These are phyloP conservation scores for Tachuris rubrigastra DNA, from an alignment of 2,113 vertebrate species.

Conservation along the genomic window DNA sequence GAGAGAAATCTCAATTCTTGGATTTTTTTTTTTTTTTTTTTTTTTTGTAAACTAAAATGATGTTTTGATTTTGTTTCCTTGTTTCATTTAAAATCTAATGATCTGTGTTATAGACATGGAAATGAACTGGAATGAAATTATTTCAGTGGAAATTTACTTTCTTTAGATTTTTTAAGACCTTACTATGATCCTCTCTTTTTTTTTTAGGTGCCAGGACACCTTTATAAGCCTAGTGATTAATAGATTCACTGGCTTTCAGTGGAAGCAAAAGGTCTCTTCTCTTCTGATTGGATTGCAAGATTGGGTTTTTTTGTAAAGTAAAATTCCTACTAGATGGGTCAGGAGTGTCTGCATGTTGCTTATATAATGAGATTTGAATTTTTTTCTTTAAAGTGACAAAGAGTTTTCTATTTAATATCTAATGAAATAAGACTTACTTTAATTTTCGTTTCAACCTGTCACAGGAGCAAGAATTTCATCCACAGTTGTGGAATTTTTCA, in stretches of 20 bases:
- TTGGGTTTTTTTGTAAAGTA: constrained; percentile 10
- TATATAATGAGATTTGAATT: neutral
- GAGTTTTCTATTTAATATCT: constrained; percentile 7
- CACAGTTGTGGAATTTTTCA: constrained; percentile 37
- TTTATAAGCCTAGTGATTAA: neutral
- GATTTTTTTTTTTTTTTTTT: neutral
- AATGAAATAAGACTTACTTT: constrained; percentile 20
- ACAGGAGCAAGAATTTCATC: constrained; percentile 37
- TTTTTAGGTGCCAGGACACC: neutral
- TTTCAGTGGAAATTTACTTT: neutral
- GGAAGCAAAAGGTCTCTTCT: constrained; percentile 9
- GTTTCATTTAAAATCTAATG: neutral
- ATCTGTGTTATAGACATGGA: neutral
- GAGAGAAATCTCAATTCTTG: neutral
- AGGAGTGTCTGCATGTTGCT: neutral
- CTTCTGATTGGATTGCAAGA: neutral
- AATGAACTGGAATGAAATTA: neutral
- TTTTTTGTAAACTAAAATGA: neutral
- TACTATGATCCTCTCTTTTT: neutral
- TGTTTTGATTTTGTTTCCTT: neutral
- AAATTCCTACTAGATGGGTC: neutral
- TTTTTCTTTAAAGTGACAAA: neutral
- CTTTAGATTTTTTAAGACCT: neutral
- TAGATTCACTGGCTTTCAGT: neutral
- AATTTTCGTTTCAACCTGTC: constrained; percentile 38